Evolutionary conservation across 2,888 invertebrate species (phyloP).

Genomic region (Cistogaster globosa): DNA sequence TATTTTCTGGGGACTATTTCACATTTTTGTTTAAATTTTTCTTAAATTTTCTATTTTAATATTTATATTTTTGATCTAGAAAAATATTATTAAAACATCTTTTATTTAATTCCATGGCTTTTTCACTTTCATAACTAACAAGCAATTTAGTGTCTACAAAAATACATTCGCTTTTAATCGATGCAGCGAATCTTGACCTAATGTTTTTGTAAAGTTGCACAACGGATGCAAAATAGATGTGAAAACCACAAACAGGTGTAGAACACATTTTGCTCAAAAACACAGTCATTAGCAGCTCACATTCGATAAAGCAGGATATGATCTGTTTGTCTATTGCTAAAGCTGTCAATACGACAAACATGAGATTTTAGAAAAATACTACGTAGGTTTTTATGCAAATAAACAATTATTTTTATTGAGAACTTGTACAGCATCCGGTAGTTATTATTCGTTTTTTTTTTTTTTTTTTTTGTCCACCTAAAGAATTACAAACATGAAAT

Average conservation of each 20-base stretch:
- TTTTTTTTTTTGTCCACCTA: not conserved
- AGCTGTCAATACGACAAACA: slow-evolving; percentile 36
- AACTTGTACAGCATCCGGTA: slow-evolving; percentile 39
- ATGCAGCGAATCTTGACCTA: slow-evolving; percentile 29
- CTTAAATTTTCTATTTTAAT: no score
- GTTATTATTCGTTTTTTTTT: no score
- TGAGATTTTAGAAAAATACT: slow-evolving; percentile 23
- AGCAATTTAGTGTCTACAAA: not conserved
- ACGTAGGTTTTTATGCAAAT: slow-evolving; percentile 41
- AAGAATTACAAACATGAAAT: slow-evolving; percentile 5
- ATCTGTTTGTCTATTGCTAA: slow-evolving; percentile 32
- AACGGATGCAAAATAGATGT: slow-evolving; percentile 44
- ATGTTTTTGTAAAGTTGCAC: slow-evolving; percentile 15
- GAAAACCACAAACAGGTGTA: slow-evolving; percentile 35
- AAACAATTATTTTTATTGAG: slow-evolving; percentile 18
- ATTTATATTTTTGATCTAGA: no score
- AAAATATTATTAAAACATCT: no score
- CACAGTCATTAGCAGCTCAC: slow-evolving; percentile 33
- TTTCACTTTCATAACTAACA: not conserved
- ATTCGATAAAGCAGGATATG: slow-evolving; percentile 40
- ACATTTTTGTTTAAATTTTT: no score
- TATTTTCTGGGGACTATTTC: no score
- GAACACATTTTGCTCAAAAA: slow-evolving; percentile 15
- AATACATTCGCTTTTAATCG: slow-evolving; percentile 34
- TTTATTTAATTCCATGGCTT: no score